These are phyloP conservation scores for Physocephala rufipes DNA, from an alignment of 2,888 invertebrate genomes.

Conservation along the genomic window DNA sequence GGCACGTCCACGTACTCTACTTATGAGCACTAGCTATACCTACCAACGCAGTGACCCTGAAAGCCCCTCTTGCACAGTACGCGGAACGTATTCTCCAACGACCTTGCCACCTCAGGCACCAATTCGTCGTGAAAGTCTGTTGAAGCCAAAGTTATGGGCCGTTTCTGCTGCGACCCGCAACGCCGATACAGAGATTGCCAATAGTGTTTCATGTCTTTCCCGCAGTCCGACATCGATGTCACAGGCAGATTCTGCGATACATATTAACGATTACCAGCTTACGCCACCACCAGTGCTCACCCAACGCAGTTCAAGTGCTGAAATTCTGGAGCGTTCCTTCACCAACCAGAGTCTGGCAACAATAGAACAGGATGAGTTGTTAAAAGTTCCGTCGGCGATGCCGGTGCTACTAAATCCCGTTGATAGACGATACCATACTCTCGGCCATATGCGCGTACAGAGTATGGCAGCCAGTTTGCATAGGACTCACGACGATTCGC, in stretches of 20 bases:
- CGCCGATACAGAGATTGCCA: neutral
- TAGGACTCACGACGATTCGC: slow-evolving; percentile 54
- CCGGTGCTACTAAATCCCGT: slow-evolving; percentile 59
- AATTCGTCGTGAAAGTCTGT: slow-evolving; percentile 58
- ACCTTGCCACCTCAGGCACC: slow-evolving; percentile 57
- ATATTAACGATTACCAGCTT: slow-evolving; percentile 54
- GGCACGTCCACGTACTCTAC: slow-evolving; percentile 43
- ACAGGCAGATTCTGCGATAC: slow-evolving; percentile 28
- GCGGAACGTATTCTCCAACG: slow-evolving; percentile 50
- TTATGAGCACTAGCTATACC: slow-evolving; percentile 45
- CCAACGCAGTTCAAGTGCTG: slow-evolving; percentile 62
- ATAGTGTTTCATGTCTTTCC: slow-evolving; percentile 16
- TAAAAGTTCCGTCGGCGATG: slow-evolving; percentile 62
- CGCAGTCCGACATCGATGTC: slow-evolving; percentile 39
- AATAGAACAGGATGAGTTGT: slow-evolving; percentile 60
- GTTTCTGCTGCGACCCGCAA: slow-evolving; percentile 47
- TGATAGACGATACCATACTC: slow-evolving; percentile 62
- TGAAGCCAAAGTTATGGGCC: slow-evolving; percentile 60
- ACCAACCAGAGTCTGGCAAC: slow-evolving; percentile 59
- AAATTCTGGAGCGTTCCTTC: slow-evolving; percentile 60
- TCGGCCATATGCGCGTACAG: slow-evolving; percentile 64
- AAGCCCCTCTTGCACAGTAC: slow-evolving; percentile 44
- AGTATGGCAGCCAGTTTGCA: slow-evolving; percentile 61
- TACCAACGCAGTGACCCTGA: slow-evolving; percentile 50
- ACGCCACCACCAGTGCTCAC: slow-evolving; percentile 46